Conservation (phyloP, 1,140 invertebrate genomes). For the Chironomus tepperi region DNA sequence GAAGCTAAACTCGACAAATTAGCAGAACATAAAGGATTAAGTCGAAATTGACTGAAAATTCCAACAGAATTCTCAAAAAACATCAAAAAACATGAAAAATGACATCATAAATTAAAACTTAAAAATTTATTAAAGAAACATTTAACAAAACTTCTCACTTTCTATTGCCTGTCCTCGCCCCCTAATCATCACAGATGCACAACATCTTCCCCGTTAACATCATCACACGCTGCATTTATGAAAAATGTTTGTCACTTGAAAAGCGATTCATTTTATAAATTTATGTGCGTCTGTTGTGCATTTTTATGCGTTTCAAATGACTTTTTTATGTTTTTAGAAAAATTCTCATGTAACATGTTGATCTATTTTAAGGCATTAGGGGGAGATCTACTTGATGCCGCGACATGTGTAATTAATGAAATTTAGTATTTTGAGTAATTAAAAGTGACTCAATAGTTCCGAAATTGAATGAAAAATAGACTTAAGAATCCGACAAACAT, state of each 20-base stretch:
- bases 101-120: too few species aligned
- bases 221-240: slow-evolving; percentile 12
- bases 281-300: slow-evolving; percentile 10
- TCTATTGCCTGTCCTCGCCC: too few species aligned
- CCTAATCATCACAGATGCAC: too few species aligned
- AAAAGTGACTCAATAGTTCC: neutral
- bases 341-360: neutral
- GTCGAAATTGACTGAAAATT: too few species aligned
- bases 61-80: too few species aligned
- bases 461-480: neutral
- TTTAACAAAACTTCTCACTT: too few species aligned
- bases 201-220: neutral
- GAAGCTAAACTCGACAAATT: too few species aligned
- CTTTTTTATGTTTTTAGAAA: neutral
- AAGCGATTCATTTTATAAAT: neutral
- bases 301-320: slow-evolving; percentile 14
- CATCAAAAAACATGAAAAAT: too few species aligned
- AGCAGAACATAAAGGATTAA: too few species aligned
- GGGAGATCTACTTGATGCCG: neutral
- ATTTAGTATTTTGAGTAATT: slow-evolving; percentile 15
- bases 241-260: slow-evolving; percentile 13
- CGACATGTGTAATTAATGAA: slow-evolving; percentile 13
- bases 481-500: neutral
- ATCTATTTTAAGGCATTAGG: too few species aligned
- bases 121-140: too few species aligned